Evolutionary conservation across 2,888 invertebrate genomes (phyloP).

Genomic region (Acholoe squamosa): DNA sequence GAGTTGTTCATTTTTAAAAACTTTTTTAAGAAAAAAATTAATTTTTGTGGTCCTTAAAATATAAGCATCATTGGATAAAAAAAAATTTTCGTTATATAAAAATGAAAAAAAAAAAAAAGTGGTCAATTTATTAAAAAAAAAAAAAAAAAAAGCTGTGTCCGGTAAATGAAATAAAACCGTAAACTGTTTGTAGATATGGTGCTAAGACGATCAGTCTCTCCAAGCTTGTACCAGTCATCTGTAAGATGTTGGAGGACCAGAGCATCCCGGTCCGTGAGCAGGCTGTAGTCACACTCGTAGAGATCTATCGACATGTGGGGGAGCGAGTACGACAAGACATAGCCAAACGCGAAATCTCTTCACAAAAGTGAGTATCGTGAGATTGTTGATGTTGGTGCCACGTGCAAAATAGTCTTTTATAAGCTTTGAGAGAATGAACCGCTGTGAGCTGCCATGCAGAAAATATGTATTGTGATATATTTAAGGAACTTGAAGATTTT

Average conservation of each 20-base stretch:
- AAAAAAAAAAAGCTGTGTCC: not conserved
- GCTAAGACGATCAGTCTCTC: conserved; percentile 92
- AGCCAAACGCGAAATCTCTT: conserved; percentile 88
- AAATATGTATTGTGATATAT: no score
- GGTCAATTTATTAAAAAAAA: not conserved
- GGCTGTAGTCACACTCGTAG: conserved; percentile 92
- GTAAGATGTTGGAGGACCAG: conserved; percentile 93
- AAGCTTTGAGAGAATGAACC: no score
- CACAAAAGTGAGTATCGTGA: conserved; percentile 82
- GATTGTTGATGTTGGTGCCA: no score
- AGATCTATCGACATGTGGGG: conserved; percentile 96
- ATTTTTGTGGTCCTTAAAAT: no score
- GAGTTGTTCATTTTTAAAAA: no score
- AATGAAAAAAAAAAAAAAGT: not conserved
- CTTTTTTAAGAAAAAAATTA: no score
- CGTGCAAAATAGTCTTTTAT: no score
- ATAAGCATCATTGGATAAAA: no score
- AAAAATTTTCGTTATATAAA: not conserved
- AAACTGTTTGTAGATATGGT: conserved; percentile 89
- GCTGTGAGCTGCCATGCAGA: no score
- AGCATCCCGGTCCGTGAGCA: conserved; percentile 90
- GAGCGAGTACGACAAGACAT: conserved; percentile 93
- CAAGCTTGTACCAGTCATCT: conserved; percentile 91
- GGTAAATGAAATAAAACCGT: no score
- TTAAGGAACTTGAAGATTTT: no score